Evolutionary conservation across 2,888 invertebrate genomes (phyloP), one percentile per base, ranked within the genome.

Genomic region (Argynnis bischoffii): DNA sequence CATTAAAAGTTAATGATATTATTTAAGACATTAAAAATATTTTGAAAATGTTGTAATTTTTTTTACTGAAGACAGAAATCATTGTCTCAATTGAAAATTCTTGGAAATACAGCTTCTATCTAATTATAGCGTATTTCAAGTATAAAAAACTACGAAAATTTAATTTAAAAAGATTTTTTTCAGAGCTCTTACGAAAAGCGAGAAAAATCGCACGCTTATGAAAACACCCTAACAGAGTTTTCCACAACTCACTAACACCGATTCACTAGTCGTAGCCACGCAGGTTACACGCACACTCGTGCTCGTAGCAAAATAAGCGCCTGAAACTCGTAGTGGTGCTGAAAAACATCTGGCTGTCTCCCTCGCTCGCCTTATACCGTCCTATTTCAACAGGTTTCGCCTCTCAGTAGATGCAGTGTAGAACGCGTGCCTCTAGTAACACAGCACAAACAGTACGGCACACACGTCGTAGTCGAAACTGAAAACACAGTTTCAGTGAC

Each of bases 351-450:
- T 11, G 60, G 66, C 70, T 75, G 74, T 91, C 90, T 81, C 85
- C 64, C 78, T 92, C 85, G 75, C 85, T 71, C 91, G 67, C 84
- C 81, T 85, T 83, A 81, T 81, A 82, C 86, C 77, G 83, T 90
- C 87, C 90, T 85, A 92, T 90, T 92, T 92, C 92, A 92, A 92
- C 92, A 92, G 92, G 92, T 92, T 92, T 91, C 90, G 87, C 88
- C 84, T 92, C 90, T 92, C 90, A 92, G 88, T 83, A 82, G 85
- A 87, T 87, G 89, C 90, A 90, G 87, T 77, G 77, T 82, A 80
- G 85, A 87, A 85, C 87, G 89, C 90, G 91, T 91, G 89, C 86
- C 89, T 84, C 85, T 90, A 90, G 90, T 91, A 89, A 87, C 88
- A 81, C 87, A 86, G 90, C 87, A 88, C 90, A 89, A 91, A 90